Evolutionary conservation across 1,140 invertebrate species (phyloP).

Genomic region (Cardiocondyla obscurior): DNA sequence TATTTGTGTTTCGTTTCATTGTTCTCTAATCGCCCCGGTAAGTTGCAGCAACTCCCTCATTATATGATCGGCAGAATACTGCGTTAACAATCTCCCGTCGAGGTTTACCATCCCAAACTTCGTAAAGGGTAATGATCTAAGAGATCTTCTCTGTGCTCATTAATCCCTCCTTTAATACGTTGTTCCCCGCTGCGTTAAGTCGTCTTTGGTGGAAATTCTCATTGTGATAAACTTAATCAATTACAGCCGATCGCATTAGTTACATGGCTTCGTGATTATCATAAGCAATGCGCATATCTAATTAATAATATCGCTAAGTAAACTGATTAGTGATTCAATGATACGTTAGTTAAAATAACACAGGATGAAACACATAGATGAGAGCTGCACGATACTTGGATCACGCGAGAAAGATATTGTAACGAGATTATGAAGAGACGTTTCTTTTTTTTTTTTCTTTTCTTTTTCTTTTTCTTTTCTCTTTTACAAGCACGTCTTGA

Average conservation of each 20-base stretch:
- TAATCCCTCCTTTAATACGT: conserved; percentile 29
- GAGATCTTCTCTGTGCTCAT: conserved; percentile 54
- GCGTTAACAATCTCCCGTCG: conserved; percentile 37
- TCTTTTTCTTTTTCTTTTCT: no score
- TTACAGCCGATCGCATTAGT: conserved; percentile 23
- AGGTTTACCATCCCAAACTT: conserved; percentile 45
- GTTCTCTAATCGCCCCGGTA: conserved; percentile 6
- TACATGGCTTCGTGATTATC: not conserved
- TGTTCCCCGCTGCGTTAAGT: not conserved
- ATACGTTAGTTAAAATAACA: not conserved
- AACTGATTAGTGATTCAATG: not conserved
- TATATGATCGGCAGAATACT: conserved; percentile 20
- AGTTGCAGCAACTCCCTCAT: conserved; percentile 14
- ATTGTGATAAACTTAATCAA: conserved; percentile 50
- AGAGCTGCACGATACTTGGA: not conserved
- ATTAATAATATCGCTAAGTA: not conserved
- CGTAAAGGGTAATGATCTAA: conserved; percentile 57
- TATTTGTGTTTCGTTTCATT: not conserved
- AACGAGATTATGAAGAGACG: no score
- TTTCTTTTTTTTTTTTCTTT: no score
- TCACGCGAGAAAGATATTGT: not conserved
- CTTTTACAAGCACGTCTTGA: not conserved
- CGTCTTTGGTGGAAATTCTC: conserved; percentile 44
- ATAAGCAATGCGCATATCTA: not conserved
- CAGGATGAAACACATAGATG: not conserved